A percentile compares a stretch with the other conserved stretches of the same genome.
Conservation (phyloP, 23 tunicate species). For the Botrylloides violaceus region DNA sequence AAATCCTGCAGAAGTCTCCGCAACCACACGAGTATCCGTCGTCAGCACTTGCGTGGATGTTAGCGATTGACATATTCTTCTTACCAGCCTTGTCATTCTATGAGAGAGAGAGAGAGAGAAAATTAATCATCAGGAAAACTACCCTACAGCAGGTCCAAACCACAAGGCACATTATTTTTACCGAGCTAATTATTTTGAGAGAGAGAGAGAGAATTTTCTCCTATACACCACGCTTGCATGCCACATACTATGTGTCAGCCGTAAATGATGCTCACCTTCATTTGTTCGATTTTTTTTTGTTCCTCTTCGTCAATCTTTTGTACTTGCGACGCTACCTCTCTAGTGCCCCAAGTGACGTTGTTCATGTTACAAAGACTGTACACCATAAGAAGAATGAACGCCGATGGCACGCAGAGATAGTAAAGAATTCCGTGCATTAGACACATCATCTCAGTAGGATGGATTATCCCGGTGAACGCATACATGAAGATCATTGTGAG, state of each 20-base stretch:
- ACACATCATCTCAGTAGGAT: slow-evolving; percentile 84
- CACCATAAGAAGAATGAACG: slow-evolving; percentile 92
- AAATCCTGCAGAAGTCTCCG: slow-evolving; percentile 77
- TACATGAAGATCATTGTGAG: slow-evolving; percentile 77
- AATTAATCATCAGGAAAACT: too few species aligned
- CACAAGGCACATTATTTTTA: too few species aligned
- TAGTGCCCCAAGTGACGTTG: slow-evolving; percentile 99
- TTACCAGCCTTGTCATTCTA: neutral
- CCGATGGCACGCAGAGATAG: slow-evolving; percentile 92
- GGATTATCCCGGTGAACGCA: slow-evolving; percentile 74
- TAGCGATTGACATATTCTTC: neutral
- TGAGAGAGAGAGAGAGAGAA: too few species aligned
- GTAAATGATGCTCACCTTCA: too few species aligned
- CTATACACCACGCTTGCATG: too few species aligned
- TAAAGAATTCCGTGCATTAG: slow-evolving; percentile 77
- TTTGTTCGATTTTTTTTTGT: neutral
- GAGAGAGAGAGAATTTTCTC: too few species aligned
- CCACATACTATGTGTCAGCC: too few species aligned
- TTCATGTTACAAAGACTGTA: slow-evolving; percentile 94
- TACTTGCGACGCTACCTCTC: slow-evolving; percentile 63
- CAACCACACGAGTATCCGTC: slow-evolving; percentile 77
- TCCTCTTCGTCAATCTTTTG: slow-evolving; percentile 18
- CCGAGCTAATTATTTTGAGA: too few species aligned
- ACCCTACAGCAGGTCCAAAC: too few species aligned
- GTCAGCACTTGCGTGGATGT: slow-evolving; percentile 34